Conservation (phyloP, 2,113 vertebrate genomes). For the Notechis scutatus region DNA sequence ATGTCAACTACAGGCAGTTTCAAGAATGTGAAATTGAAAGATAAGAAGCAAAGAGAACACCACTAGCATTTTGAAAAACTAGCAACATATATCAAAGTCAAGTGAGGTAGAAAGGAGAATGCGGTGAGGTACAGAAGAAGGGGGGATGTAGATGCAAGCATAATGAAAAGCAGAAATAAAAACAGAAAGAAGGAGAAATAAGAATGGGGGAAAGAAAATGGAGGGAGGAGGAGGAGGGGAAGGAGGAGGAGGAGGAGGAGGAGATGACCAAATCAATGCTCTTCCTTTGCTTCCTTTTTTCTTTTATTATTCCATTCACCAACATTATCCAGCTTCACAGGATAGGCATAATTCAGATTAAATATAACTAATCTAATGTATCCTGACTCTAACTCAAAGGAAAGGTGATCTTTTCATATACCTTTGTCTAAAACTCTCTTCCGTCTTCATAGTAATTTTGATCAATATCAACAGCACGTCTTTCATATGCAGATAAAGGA, state of each 20-base stretch:
- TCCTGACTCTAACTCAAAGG: background rate
- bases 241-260: background rate
- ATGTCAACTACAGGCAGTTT: background rate
- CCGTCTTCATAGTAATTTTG: background rate
- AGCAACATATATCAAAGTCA: background rate
- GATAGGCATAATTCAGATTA: background rate
- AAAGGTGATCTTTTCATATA: background rate
- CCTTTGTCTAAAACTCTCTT: background rate
- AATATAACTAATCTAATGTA: background rate
- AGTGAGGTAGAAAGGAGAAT: background rate
- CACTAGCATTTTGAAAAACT: slow-evolving; percentile 15
- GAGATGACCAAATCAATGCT: background rate
- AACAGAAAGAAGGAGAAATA: background rate
- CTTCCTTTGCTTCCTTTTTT: background rate
- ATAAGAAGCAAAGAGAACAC: slow-evolving; percentile 10
- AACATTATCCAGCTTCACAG: background rate
- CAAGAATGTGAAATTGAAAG: slow-evolving; percentile 14
- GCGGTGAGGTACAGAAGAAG: background rate
- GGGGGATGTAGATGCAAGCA: background rate
- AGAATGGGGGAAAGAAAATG: background rate
- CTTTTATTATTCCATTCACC: background rate
- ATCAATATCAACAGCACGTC: background rate
- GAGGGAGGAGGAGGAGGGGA: background rate
- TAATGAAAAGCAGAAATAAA: background rate
- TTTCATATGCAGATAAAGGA: background rate